These are phyloP conservation scores for Adoxophyes honmai DNA, from an alignment of 1,140 invertebrate species.

Conservation along the genomic window DNA sequence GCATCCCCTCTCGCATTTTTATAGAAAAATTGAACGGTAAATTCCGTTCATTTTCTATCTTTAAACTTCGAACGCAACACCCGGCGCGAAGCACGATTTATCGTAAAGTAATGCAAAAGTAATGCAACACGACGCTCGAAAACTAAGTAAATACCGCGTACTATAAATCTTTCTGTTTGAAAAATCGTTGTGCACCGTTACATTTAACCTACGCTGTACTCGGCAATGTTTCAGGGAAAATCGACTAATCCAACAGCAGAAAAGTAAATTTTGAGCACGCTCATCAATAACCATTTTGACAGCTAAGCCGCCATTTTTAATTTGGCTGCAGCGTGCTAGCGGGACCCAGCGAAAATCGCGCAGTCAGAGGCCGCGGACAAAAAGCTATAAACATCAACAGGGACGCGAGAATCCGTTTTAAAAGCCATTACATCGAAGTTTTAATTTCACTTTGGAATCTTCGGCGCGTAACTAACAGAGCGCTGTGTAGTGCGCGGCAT, in stretches of 20 bases:
- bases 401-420: constrained; percentile 33
- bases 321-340: constrained; percentile 46
- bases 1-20: neutral
- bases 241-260: constrained; percentile 50
- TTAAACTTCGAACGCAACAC: neutral
- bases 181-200: constrained; percentile 11
- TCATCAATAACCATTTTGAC: constrained; percentile 69
- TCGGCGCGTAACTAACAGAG: constrained; percentile 41
- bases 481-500: constrained; percentile 45
- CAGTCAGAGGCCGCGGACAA: constrained; percentile 42
- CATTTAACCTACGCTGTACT: constrained; percentile 7
- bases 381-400: constrained; percentile 36
- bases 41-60: neutral
- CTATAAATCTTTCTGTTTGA: constrained; percentile 14
- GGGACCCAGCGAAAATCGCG: constrained; percentile 38
- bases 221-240: constrained; percentile 11
- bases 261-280: constrained; percentile 55
- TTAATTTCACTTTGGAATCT: constrained; percentile 40
- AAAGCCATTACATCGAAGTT: constrained; percentile 48
- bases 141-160: constrained; percentile 6
- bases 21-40: neutral
- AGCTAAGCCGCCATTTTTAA: constrained; percentile 66
- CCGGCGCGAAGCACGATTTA: neutral
- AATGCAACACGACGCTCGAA: constrained; percentile 3
- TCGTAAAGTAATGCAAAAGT: neutral